Base-by-base conservation (phyloP, 2,113 vertebrate species). In the Pleuronectes platessa region DNA sequence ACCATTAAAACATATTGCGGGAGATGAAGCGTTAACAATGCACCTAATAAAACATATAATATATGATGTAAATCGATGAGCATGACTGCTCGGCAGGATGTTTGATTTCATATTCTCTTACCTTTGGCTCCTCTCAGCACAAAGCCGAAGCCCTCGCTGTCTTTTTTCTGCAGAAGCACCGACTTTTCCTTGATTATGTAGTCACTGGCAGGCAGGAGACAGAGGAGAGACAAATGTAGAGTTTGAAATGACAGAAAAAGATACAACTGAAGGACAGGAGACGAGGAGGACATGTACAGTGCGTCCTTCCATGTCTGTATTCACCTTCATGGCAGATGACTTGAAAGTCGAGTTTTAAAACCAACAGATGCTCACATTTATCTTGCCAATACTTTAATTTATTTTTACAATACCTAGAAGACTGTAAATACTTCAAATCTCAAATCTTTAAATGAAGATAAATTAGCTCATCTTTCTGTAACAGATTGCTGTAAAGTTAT, bases 171-270 rank as follows among this genome's bases (percentile, higher is more conserved):
- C 83, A 97, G 93, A 56, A 97, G 91, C 59, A 98, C 97, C 0
- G 96, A 96, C 94, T 98, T 98, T 93, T 98, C 97, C 88, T 97
- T 97, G 87, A 98, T 97, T 91, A 98, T 97, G 89, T 97, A 98
- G 95, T 97, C 97, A 91, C 96, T 97, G 71, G 11, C 55, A 65
- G 20, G 76, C 61, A 76, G 67, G 14, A 79, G 58, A 65, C 15
- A 78, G 61, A 76, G 67, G 20, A 82, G 58, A 45, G 35, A 63
- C 20, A 61, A 35, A 26, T 31, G 54, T 2, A 7, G 14, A 49
- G 45, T 66, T 3, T 68, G 4, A 83, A 17, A 68, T 17, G 21
- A 42, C 12, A 10, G 5, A 13, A 65, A 26, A 15, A 60, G 40
- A 59, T 12, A 49, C 3, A 65, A 56, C 60, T 53, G 15, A 58